phyloP scores from a whole-genome alignment of 1,140 invertebrate genomes.

The Ruditapes philippinarum region DNA sequence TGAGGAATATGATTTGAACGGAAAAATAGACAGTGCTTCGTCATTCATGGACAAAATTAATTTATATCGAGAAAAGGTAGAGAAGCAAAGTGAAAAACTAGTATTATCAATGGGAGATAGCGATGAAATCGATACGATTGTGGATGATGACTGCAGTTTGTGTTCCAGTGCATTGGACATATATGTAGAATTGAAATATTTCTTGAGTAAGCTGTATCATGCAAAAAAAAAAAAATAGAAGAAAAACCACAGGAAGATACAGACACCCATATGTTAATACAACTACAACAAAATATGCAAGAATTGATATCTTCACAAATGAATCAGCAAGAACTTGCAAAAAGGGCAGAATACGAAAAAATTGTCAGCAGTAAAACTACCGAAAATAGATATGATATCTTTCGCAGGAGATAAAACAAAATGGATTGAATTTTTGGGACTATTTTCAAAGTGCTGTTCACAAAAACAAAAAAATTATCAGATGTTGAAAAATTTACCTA shows the following conservation, averaged over 20 bases:
- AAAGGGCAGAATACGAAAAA: background rate
- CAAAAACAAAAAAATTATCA: background rate
- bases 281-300: conserved; percentile 29
- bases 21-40: background rate
- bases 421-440: conserved; percentile 12
- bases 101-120: background rate
- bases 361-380: background rate
- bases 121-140: background rate
- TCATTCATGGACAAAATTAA: background rate
- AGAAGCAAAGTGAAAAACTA: background rate
- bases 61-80: background rate
- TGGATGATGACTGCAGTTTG: background rate
- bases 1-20: background rate
- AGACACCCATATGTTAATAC: background rate
- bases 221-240: background rate
- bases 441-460: background rate
- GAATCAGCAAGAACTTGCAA: background rate
- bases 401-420: background rate
- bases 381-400: background rate
- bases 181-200: background rate
- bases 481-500: background rate
- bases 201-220: background rate
- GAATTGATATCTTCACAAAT: background rate
- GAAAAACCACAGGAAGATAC: background rate
- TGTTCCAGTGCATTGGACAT: background rate